Percentiles rank a stretch among this genome's conserved stretches.
These are phyloP conservation scores for Lophotis ruficrista DNA, from an alignment of 2,113 vertebrate genomes.

Conservation along the genomic window DNA sequence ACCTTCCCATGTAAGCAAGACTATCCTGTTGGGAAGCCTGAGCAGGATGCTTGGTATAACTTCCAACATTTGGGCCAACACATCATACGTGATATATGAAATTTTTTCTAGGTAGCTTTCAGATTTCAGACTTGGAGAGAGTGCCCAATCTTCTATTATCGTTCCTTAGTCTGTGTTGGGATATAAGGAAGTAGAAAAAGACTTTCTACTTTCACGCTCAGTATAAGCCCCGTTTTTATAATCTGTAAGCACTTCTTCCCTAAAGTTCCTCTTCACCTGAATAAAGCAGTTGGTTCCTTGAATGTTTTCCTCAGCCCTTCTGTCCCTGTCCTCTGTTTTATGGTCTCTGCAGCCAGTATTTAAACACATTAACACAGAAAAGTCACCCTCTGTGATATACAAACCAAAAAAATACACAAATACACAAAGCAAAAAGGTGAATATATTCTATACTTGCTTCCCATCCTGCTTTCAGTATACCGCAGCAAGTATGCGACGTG, in stretches of 20 bases:
- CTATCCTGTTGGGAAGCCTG: neutral
- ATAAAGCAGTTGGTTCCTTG: neutral
- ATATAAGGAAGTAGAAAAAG: neutral
- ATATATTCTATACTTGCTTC: neutral
- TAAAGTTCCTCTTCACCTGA: neutral
- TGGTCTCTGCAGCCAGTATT: neutral
- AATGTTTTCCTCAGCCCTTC: neutral
- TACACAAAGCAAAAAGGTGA: neutral
- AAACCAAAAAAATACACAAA: neutral
- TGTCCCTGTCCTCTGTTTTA: neutral
- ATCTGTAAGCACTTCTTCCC: neutral
- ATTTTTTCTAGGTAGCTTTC: neutral
- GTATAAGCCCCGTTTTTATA: neutral
- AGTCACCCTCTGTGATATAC: neutral
- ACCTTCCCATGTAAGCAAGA: neutral
- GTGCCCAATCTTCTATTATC: neutral
- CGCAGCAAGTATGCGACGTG: fast-evolving
- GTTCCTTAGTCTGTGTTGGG: no score
- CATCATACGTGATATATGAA: fast-evolving
- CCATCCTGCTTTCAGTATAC: neutral
- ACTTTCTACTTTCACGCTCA: neutral
- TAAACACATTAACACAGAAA: neutral
- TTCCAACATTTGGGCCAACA: neutral
- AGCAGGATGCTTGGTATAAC: neutral
- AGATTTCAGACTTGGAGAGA: neutral